A percentile compares a stretch with the other conserved stretches of the same genome.
phyloP scores from a whole-genome alignment of 1,140 invertebrate species.

The Diplogasteroides magnus region DNA sequence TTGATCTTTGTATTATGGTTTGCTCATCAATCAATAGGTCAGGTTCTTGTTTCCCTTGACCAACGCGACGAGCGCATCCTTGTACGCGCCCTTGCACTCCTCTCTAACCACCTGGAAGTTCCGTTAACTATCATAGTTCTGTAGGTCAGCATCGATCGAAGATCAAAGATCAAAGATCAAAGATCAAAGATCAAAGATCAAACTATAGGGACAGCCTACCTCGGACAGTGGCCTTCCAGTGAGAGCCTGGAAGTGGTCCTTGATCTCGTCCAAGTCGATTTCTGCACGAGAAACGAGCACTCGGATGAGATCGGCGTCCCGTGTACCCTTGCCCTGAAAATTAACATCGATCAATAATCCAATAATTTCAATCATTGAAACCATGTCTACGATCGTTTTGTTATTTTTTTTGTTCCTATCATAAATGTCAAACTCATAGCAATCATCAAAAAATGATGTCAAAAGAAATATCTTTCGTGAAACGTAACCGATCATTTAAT shows the following conservation, averaged over 20 bases:
- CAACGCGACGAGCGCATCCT: constrained; percentile 22
- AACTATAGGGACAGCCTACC: constrained; percentile 2
- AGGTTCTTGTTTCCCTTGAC: constrained; percentile 26
- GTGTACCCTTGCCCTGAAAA: constrained; percentile 51
- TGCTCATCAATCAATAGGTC: constrained; percentile 5
- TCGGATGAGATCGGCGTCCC: constrained; percentile 54
- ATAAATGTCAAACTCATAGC: background rate
- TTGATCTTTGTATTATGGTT: too few relatives aligned
- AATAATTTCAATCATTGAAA: too few relatives aligned
- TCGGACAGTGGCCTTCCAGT: constrained; percentile 45
- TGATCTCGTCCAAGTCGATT: constrained; percentile 56
- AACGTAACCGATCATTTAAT: too few relatives aligned
- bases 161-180: too few relatives aligned
- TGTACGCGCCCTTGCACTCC: constrained; percentile 33
- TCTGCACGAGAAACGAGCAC: constrained; percentile 53
- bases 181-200: background rate
- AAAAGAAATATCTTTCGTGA: too few relatives aligned
- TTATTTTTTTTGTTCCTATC: constrained; percentile 1
- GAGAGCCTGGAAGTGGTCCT: constrained; percentile 44
- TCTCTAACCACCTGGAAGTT: constrained; percentile 18
- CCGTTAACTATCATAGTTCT: background rate
- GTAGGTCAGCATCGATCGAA: too few relatives aligned
- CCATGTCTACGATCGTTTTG: too few relatives aligned
- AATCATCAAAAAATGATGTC: too few relatives aligned
- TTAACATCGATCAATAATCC: too few relatives aligned